A percentile compares a stretch with the other conserved stretches of the same genome.
phyloP scores from a whole-genome alignment of 2,888 invertebrate genomes.

The Coleophora deauratella region DNA sequence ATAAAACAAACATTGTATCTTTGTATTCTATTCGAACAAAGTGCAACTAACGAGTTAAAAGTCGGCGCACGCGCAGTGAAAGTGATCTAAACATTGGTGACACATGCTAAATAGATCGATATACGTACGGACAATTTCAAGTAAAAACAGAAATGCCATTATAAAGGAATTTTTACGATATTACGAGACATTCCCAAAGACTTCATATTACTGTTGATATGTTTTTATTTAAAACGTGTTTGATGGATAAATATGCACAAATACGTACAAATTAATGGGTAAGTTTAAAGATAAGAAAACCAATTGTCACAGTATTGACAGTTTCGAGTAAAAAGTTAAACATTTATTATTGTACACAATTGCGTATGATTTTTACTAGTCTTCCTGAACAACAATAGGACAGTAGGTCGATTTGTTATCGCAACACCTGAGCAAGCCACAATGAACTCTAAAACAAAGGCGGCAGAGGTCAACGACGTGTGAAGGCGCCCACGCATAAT shows the following conservation, averaged over 20 bases:
- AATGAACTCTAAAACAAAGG: conserved; percentile 28
- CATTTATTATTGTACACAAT: too few relatives aligned
- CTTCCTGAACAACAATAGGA: conserved; percentile 4
- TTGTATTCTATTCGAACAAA: neutral
- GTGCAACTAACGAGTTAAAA: neutral
- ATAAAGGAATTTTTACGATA: too few relatives aligned
- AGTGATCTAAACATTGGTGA: conserved; percentile 21
- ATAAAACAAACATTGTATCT: neutral
- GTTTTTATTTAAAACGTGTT: too few relatives aligned
- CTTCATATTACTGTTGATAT: too few relatives aligned
- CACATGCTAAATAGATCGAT: conserved; percentile 1
- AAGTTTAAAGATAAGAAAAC: neutral
- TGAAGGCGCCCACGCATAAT: neutral
- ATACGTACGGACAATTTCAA: neutral
- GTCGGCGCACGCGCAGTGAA: conserved; percentile 31
- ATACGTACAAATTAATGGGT: neutral
- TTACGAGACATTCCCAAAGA: too few relatives aligned
- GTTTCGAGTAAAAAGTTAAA: too few relatives aligned
- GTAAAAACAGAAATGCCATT: too few relatives aligned
- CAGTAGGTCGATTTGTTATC: neutral
- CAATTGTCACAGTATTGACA: too few relatives aligned
- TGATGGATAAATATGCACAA: too few relatives aligned
- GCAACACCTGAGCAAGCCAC: conserved; percentile 21
- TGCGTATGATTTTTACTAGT: neutral
- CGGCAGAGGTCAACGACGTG: conserved; percentile 24